Evolutionary conservation across 2,888 invertebrate species (phyloP), one percentile per base, ranked within the genome.

Genomic region (Carpatolechia fugitivella): DNA sequence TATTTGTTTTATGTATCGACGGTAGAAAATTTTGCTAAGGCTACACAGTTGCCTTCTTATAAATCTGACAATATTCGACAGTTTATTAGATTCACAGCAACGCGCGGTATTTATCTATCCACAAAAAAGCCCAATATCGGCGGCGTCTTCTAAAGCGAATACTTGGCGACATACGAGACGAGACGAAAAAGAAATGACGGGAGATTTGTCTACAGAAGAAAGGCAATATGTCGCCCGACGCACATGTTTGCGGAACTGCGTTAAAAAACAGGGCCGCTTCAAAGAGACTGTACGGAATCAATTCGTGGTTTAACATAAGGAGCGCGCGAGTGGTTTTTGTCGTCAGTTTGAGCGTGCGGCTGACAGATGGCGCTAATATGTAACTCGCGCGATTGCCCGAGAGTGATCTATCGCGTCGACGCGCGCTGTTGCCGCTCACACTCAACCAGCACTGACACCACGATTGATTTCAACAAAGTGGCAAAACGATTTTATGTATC

Each of bases 271-370:
- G 72, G 71, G 69, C 65, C 65, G 66, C 72, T 74, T 75, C 78
- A 76, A 75, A 78, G 75, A 72, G 69, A 73, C 74, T 76, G 61
- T 66, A 74, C 67, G 69, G 70, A 80, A 83, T 84, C 82, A 79
- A 85, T 84, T 80, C 72, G 69, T 69, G 76, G 76, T 81, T 82
- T 81, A 82, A 78, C 82, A 82, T 81, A 81, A 72, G 68, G 68
- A 64, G 68, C 67, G 73, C 73, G 73, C 55, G 64, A 62, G 71
- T 75, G 78, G 69, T 76, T 84, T 82, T 82, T 80, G 76, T 77
- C 78, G 64, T 60, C 61, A 60, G 65, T 59, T 60, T 2, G n/a
- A 60, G 64, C 60, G 36, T 24, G 11, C 38, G 18, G 62, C 67
- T 75, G 75, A 81, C 78, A 70, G 74, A 80, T 80, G 79, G 70